A percentile compares a stretch with the other conserved stretches of the same genome.
Conservation (phyloP, 2,113 vertebrate species). For the Chitala chitala region DNA sequence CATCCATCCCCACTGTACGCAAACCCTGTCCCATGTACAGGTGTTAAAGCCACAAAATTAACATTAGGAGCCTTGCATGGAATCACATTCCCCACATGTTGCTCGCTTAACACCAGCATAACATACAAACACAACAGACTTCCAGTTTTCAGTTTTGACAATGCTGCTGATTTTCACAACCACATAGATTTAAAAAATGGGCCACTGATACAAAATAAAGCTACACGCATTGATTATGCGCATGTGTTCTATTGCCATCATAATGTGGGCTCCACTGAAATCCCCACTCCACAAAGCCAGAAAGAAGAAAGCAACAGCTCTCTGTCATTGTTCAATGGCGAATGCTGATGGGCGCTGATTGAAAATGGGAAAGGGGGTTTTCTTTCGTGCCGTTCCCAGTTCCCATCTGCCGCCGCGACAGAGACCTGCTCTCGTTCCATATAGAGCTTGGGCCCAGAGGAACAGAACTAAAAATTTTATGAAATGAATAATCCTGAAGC, state of each 20-base stretch:
- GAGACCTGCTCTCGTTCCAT: constrained; percentile 31
- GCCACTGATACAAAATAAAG: too few species aligned
- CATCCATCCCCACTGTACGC: neutral
- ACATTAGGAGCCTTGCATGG: neutral
- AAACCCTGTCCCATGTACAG: neutral
- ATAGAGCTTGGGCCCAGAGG: too few species aligned
- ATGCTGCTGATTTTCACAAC: neutral
- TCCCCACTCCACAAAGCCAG: constrained; percentile 51
- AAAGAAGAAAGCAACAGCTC: too few species aligned
- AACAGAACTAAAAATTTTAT: constrained; percentile 53
- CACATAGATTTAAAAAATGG: neutral
- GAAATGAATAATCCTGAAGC: constrained; percentile 30
- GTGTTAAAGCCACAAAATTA: neutral
- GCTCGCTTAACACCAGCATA: neutral
- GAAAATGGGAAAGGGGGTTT: constrained; percentile 57
- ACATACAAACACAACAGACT: neutral
- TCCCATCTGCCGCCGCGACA: constrained; percentile 20
- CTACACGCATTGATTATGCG: too few species aligned
- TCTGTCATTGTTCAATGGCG: too few species aligned
- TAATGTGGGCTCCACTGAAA: constrained; percentile 25
- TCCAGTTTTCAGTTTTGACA: neutral
- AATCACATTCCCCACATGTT: neutral
- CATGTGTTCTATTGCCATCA: neutral
- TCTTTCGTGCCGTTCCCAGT: constrained; percentile 40
- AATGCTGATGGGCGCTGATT: constrained; percentile 49